Base-by-base conservation (phyloP, 2,888 invertebrate genomes). In the Parnassius apollo region DNA sequence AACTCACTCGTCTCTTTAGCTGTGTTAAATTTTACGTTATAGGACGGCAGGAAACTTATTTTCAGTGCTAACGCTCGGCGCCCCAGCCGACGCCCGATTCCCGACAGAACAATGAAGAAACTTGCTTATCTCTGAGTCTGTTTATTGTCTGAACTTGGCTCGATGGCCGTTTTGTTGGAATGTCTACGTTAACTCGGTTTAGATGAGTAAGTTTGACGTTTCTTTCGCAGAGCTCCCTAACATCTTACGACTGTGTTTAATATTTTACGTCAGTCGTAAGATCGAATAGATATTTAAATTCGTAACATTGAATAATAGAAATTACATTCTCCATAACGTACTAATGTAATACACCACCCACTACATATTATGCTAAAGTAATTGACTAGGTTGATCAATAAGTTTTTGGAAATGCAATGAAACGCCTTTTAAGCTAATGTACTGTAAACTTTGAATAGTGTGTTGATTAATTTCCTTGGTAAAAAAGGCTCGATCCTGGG, bases 61-160 rank as follows among this genome's bases (percentile, higher is more conserved):
- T 81, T 76, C 75, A 75, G 80, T 80, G 80, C 80, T 76, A 73
- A 71, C 69, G 68, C 49, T 49, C 71, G 49, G 69, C 64, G 67
- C 68, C 69, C 69, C 71, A 75, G 69, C 70, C 69, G 69, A 69
- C 73, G 75, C 71, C 71, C 76, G 72, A 73, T 68, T 75, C 73
- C 72, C 76, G 73, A 71, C 74, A 77, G 74, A 75, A 82, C 82
- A 82, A 82, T 80, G 80, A 76, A 78, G 80, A 70, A 71, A 71
- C 77, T 72, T 70, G 72, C 80, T 85, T 91, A 91, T 91, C 90
- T 84, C 75, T 65, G 70, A 75, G 79, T 71, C 74, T 85, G 87
- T 88, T 87, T 88, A 91, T 91, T 90, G 90, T 89, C 85, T 82
- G 80, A 83, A 88, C 83, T 88, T 89, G 71, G 81, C 77, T 80